Base-by-base conservation (phyloP, 2,888 invertebrate species). In the Sphaerophoria taeniata region DNA sequence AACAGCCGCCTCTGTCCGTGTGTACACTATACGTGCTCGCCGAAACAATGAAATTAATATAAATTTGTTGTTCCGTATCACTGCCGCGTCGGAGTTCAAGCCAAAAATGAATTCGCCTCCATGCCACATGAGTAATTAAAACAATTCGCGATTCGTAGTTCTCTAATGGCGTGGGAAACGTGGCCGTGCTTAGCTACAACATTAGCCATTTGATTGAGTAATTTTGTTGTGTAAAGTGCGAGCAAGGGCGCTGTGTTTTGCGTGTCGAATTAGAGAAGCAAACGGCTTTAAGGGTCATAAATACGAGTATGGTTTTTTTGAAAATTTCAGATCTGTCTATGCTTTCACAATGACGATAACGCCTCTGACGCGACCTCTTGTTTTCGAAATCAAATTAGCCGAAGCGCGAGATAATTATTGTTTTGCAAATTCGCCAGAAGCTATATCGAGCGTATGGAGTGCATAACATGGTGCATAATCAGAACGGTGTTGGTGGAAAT, bases 341-440 rank as follows among this genome's bases (percentile, higher is more conserved):
- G 51, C 43, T n/a, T 31, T 36, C 16, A 47, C 34, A 16, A 67
- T 51, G 53, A 53, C 39, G 53, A 67, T 24, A 2, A 24, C 24
- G 24, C 24, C n/a, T n/a, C n/a, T 24, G 24, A 24, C 24, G 24
- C 24, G 24, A 24, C 24, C 24, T 39, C 51, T 55, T 47, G 49
- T 58, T 45, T 81, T 73, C 53, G 63, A 56, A 73, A 85, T 73
- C 81, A 73, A 81, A 85, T 81, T 85, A 85, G 73, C 76, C 69
- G 65, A 73, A 36, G 56, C 55, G 70, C 36, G 61, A 70, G 72
- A 63, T 81, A 85, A 81, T 85, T 85, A 81, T 85, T 85, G 73
- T 85, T 76, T 76, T 73, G 85, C 81, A 85, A 81, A 58, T 67
- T 76, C 70, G 73, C 85, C 76, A 81, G 81, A 47, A 85, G 60